These are phyloP conservation scores for Origma solitaria DNA, from an alignment of 2,113 vertebrate genomes.

Conservation along the genomic window DNA sequence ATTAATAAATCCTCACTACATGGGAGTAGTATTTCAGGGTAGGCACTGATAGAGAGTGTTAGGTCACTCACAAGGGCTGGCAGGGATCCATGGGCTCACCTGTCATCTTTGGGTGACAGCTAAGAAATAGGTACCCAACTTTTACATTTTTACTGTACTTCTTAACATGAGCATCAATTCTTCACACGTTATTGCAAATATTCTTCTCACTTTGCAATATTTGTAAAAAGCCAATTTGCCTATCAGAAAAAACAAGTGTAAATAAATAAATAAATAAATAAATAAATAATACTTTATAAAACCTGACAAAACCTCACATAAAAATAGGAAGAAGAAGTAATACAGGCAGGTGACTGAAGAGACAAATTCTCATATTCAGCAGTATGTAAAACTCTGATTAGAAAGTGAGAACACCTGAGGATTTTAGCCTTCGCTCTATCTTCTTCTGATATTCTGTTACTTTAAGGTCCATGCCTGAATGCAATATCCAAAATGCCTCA, in stretches of 20 bases:
- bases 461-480: neutral
- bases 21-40: conserved; percentile 5
- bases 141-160: neutral
- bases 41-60: neutral
- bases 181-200: neutral
- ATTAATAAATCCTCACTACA: neutral
- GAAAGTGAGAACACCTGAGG: neutral
- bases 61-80: neutral
- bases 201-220: neutral
- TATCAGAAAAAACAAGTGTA: neutral
- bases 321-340: neutral
- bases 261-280: neutral
- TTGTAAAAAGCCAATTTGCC: neutral
- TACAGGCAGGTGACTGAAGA: neutral
- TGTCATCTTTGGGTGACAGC: neutral
- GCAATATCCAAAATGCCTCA: neutral
- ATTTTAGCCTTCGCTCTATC: neutral
- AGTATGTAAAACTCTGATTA: neutral
- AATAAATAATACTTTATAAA: too few species aligned
- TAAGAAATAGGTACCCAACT: neutral
- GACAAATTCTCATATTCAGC: neutral
- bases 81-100: neutral
- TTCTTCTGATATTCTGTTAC: neutral
- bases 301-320: neutral
- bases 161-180: neutral